Base-by-base conservation (phyloP, 2,797 vertebrate genomes). In the Chiroxiphia lanceolata region DNA sequence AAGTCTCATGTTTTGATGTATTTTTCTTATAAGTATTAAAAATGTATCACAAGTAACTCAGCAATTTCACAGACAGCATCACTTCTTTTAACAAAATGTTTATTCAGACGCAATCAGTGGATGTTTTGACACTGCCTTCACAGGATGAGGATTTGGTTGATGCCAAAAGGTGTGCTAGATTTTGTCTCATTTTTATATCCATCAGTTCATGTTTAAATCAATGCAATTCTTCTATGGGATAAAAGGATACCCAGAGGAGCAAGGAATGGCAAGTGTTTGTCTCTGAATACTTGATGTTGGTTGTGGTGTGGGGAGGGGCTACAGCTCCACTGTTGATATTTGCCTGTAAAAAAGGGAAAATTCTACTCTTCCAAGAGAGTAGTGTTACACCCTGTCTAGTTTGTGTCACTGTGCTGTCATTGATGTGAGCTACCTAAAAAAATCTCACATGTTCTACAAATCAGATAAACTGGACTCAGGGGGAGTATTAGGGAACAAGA, bases 341-440 rank as follows among this genome's bases (percentile, higher is more conserved):
- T 61, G 18, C 13, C 36, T 61, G 29, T 27, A 61, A 67, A 83
- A 56, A 34, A 36, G 44, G 38, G 31, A 6, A 67, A 87, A 59
- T 29, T n/a, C 44, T 31, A 5, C 23, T 54, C 59, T 36, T 63
- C n/a, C 34, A 50, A 67, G 65, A 48, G 44, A 83, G 25, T 48
- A 67, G 51, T 3, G 19, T 47, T 34, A 25, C 1, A 0, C 50
- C 38, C 21, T 59, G 33, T 20, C 81, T 70, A 12, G 25, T 27
- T 75, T 47, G 57, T 85, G 72, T 54, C 85, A 70, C 64, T 36
- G 29, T n/a, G 27, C 17, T 90, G 70, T 57, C 87, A 81, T 23
- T 88, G 72, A 34, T 44, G 26, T 53, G 79, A 95, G 72, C 65
- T 90, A 48, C 61, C 74, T 68, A 23, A 90, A 51, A 21, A 54